Conservation (phyloP, 2,797 vertebrate genomes). For the Meda fulgida region DNA sequence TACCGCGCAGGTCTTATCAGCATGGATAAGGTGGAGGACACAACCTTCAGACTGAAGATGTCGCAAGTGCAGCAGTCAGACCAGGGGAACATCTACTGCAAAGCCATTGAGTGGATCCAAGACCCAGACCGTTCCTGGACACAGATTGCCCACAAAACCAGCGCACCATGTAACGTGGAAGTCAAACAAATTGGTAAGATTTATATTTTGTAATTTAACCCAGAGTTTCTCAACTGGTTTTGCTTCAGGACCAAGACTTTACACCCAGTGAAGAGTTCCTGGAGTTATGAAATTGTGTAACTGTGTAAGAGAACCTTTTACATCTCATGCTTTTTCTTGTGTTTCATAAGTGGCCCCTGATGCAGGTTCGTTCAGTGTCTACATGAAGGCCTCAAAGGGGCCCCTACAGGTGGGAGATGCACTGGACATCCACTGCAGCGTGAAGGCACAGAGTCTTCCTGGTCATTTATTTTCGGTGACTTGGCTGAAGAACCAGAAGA, state of each 20-base stretch:
- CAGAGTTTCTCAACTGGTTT: background rate
- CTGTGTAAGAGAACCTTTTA: background rate
- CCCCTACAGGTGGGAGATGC: constrained; percentile 73
- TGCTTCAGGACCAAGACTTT: background rate
- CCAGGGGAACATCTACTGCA: constrained; percentile 75
- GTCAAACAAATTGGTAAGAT: constrained; percentile 79
- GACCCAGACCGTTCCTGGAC: constrained; percentile 80
- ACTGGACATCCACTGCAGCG: constrained; percentile 75
- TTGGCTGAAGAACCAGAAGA: constrained; percentile 72
- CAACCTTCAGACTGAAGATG: constrained; percentile 73
- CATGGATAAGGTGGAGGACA: constrained; percentile 76
- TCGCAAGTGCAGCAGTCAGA: constrained; percentile 71
- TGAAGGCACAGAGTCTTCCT: constrained; percentile 63
- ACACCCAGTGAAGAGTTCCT: no score
- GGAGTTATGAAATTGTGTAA: no score
- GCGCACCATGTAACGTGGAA: constrained; percentile 60
- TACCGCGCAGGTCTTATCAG: constrained; percentile 67
- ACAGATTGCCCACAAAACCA: constrained; percentile 74
- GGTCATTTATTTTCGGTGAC: constrained; percentile 72
- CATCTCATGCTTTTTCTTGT: background rate
- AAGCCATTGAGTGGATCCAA: constrained; percentile 78
- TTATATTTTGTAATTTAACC: background rate
- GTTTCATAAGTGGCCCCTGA: constrained; percentile 60
- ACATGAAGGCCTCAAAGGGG: constrained; percentile 56
- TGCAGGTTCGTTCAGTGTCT: constrained; percentile 69